Evolutionary conservation across 2,113 vertebrate species (phyloP).

Genomic region (Heterochromis multidens): DNA sequence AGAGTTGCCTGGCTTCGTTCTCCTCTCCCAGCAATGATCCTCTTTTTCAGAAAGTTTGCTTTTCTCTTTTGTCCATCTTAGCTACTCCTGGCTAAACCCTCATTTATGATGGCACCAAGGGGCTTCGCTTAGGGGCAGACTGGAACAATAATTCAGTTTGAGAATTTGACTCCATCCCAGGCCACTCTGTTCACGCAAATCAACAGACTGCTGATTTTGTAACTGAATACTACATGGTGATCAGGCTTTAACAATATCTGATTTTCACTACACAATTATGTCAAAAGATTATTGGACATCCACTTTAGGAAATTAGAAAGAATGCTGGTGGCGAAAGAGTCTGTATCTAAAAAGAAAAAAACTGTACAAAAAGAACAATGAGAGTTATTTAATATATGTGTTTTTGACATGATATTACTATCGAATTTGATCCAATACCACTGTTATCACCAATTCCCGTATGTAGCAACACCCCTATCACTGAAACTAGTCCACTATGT

Average conservation of each 20-base stretch:
- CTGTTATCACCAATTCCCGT: neutral
- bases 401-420: neutral
- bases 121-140: neutral
- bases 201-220: no score
- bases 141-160: neutral
- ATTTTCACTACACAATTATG: neutral
- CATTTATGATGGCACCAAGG: neutral
- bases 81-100: neutral
- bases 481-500: neutral
- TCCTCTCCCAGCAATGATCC: no score
- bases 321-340: neutral
- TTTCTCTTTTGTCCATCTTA: no score
- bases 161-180: neutral
- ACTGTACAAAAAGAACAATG: neutral
- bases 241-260: neutral
- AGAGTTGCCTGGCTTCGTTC: no score
- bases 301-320: neutral
- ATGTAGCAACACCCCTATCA: neutral
- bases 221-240: neutral
- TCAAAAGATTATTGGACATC: neutral
- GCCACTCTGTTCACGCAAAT: neutral
- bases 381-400: neutral
- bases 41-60: no score
- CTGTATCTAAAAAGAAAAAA: neutral
- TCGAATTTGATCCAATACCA: neutral